A percentile compares a stretch with the other conserved stretches of the same genome.
phyloP scores from a whole-genome alignment of 2,113 vertebrate genomes.

The Nerophis lumbriciformis region DNA sequence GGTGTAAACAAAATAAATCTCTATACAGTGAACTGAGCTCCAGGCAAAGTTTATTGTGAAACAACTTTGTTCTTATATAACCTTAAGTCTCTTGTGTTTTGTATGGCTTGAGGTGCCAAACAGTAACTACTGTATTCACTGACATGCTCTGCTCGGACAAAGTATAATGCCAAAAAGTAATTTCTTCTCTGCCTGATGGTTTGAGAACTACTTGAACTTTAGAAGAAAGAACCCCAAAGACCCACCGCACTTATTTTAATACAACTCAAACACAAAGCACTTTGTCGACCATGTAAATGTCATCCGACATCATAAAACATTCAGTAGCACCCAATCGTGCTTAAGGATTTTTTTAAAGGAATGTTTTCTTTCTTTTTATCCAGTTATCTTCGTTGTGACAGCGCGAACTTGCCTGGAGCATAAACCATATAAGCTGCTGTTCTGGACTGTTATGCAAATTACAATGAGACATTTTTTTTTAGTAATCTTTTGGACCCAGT shows the following conservation, averaged over 20 bases:
- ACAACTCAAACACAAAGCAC: conserved; percentile 32
- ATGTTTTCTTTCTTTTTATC: conserved; percentile 24
- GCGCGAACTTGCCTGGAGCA: conserved; percentile 21
- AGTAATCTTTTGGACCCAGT: conserved; percentile 13
- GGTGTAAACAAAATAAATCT: background rate
- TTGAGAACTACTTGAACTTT: conserved; percentile 58
- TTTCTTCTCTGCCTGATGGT: conserved; percentile 15
- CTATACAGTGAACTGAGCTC: background rate
- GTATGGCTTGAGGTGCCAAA: background rate
- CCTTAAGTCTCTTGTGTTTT: conserved; percentile 1
- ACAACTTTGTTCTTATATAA: background rate
- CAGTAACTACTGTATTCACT: background rate
- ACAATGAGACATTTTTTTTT: conserved; percentile 9
- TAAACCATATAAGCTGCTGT: conserved; percentile 21
- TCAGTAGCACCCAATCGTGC: conserved; percentile 14
- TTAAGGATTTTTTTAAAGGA: conserved; percentile 32
- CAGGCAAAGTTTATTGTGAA: background rate
- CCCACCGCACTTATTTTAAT: conserved; percentile 50
- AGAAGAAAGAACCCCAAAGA: conserved; percentile 34
- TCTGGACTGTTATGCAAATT: conserved; percentile 31
- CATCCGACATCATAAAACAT: conserved; percentile 43
- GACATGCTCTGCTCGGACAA: too few species aligned
- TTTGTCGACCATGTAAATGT: conserved; percentile 54
- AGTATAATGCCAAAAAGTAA: too few species aligned
- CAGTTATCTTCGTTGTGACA: conserved; percentile 10